These are phyloP conservation scores for Meloidogyne exigua DNA, from an alignment of 1,140 invertebrate genomes.

Conservation along the genomic window DNA sequence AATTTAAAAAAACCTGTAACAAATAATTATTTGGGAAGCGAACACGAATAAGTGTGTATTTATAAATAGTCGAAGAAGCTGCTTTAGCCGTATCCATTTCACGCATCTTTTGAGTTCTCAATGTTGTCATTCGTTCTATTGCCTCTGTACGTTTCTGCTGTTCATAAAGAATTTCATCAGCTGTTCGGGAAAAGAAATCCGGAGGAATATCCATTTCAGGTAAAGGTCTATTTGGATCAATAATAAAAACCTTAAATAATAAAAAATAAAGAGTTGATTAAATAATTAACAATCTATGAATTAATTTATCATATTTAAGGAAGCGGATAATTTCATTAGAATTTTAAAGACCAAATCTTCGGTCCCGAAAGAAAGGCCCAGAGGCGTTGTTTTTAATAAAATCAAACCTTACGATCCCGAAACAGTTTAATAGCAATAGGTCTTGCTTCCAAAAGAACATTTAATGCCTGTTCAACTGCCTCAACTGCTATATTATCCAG, in stretches of 20 bases:
- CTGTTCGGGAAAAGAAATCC: constrained; percentile 38
- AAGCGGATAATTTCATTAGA: too few relatives aligned
- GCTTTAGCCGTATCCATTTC: constrained; percentile 31
- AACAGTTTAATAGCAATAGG: constrained; percentile 37
- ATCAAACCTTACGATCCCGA: constrained; percentile 45
- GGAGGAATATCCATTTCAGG: constrained; percentile 38
- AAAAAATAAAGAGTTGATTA: too few relatives aligned
- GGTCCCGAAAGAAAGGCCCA: neutral
- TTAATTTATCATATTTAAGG: too few relatives aligned
- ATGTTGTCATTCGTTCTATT: constrained; percentile 41
- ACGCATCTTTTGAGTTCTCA: constrained; percentile 43
- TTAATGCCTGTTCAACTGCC: neutral
- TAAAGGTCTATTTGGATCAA: constrained; percentile 44
- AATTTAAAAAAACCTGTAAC: constrained; percentile 30
- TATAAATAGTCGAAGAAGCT: constrained; percentile 28
- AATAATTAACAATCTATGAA: too few relatives aligned
- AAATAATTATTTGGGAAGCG: constrained; percentile 48
- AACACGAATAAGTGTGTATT: constrained; percentile 46
- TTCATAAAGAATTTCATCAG: constrained; percentile 35
- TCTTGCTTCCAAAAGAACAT: neutral
- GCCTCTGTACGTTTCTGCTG: constrained; percentile 31
- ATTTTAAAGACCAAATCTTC: too few relatives aligned
- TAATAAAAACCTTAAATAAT: constrained; percentile 33
- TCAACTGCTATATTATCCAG: neutral
- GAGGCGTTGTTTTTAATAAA: neutral